phyloP scores from a whole-genome alignment of 1,140 invertebrate species.

The Neodiprion virginianus region DNA sequence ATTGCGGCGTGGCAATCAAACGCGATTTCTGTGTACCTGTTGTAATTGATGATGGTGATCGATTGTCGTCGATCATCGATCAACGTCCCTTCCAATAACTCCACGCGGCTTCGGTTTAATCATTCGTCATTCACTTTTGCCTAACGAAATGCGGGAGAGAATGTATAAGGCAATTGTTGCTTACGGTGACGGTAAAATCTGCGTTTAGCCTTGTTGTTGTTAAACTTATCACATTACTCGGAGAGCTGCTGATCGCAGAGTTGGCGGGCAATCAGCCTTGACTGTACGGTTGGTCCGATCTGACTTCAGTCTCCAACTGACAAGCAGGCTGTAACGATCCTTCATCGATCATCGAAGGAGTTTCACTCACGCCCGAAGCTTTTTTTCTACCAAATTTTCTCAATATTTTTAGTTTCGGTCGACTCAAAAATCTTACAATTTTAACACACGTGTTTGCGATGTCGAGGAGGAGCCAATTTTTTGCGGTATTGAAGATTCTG shows the following conservation, averaged over 20 bases:
- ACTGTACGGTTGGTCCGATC: not conserved
- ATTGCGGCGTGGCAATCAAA: no score
- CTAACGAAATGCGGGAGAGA: no score
- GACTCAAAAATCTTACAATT: not conserved
- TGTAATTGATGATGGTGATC: no score
- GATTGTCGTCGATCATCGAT: no score
- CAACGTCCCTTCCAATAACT: no score
- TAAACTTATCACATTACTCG: not conserved
- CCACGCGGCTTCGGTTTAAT: no score
- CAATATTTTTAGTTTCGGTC: not conserved
- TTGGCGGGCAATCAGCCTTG: not conserved
- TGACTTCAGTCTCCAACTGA: not conserved
- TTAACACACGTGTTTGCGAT: not conserved
- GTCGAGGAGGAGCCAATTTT: not conserved
- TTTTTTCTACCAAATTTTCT: not conserved
- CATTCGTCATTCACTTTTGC: no score
- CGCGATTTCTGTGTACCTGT: no score
- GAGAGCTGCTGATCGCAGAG: not conserved
- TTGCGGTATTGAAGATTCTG: not conserved
- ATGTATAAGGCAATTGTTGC: no score
- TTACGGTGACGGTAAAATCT: no score
- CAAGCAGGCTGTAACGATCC: slow-evolving; percentile 1
- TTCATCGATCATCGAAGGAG: no score
- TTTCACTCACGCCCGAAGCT: not conserved
- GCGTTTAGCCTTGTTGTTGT: not conserved